Evolutionary conservation across 2,797 vertebrate genomes (phyloP).

Genomic region (Peromyscus aztecus): DNA sequence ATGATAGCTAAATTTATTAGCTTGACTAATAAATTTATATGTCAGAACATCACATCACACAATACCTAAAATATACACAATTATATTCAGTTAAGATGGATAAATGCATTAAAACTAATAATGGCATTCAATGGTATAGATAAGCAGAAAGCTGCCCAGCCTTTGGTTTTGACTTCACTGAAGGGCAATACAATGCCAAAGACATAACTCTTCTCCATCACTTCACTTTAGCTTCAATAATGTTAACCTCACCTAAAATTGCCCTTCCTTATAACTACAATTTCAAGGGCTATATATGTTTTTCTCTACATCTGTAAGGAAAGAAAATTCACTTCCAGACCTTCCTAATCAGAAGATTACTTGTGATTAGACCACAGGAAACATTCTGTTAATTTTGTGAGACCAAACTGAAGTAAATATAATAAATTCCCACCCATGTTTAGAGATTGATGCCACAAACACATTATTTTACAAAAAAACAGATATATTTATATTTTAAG

Average conservation of each 20-base stretch:
- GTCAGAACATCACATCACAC: background rate
- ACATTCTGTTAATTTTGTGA: background rate
- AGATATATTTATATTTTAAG: background rate
- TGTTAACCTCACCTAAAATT: background rate
- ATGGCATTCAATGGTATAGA: background rate
- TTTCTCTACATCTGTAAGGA: background rate
- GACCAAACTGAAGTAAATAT: background rate
- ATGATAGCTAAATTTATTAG: background rate
- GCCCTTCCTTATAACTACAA: background rate
- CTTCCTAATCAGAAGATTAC: background rate
- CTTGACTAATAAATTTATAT: background rate
- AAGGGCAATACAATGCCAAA: background rate
- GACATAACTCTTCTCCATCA: background rate
- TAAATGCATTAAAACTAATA: background rate
- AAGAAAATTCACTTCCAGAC: background rate
- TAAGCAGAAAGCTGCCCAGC: background rate
- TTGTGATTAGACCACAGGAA: background rate
- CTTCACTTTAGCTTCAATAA: background rate
- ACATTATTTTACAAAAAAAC: slow-evolving; percentile 63
- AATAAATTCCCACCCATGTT: background rate
- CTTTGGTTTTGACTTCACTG: background rate
- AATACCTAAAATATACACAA: background rate
- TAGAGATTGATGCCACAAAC: slow-evolving; percentile 53
- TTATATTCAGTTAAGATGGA: background rate
- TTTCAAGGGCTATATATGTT: background rate